These are phyloP conservation scores for Ceuthmochares aereus DNA, from an alignment of 2,113 vertebrate species.

Conservation along the genomic window DNA sequence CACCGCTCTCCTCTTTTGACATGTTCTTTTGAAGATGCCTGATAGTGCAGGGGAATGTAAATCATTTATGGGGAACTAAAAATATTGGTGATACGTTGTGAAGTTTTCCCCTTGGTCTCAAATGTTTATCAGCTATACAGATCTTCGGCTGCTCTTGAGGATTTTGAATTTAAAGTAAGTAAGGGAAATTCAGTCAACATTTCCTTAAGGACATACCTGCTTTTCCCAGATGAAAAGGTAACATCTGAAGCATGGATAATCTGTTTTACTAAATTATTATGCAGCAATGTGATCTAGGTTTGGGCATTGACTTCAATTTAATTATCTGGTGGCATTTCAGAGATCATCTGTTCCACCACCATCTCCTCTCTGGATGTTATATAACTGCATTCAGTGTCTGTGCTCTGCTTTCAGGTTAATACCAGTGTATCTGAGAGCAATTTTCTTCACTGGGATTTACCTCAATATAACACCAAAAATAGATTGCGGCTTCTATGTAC, in stretches of 20 bases:
- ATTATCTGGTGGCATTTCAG: constrained; percentile 29
- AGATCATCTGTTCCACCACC: constrained; percentile 5
- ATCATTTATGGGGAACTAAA: constrained; percentile 56
- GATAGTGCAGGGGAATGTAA: constrained; percentile 28
- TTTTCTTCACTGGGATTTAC: constrained; percentile 13
- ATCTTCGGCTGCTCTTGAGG: not conserved
- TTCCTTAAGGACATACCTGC: constrained; percentile 30
- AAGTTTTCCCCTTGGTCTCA: constrained; percentile 24
- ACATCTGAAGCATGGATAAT: constrained; percentile 17
- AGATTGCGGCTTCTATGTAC: not conserved
- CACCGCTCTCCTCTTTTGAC: not conserved
- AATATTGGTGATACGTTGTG: constrained; percentile 13
- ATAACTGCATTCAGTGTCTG: constrained; percentile 11
- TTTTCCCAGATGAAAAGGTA: constrained; percentile 35
- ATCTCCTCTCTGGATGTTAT: not conserved
- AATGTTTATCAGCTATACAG: constrained; percentile 17
- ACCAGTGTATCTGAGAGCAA: not conserved
- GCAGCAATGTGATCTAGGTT: not conserved
- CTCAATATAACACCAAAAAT: not conserved
- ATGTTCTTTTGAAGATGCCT: constrained; percentile 52
- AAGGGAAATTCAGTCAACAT: not conserved
- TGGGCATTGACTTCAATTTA: constrained; percentile 18
- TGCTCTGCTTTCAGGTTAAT: constrained; percentile 3
- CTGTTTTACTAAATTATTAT: constrained; percentile 21
- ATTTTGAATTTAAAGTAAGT: constrained; percentile 14